Evolutionary conservation across 2,888 invertebrate species (phyloP), one percentile per base, ranked within the genome.

Genomic region (Watsonalla binaria): DNA sequence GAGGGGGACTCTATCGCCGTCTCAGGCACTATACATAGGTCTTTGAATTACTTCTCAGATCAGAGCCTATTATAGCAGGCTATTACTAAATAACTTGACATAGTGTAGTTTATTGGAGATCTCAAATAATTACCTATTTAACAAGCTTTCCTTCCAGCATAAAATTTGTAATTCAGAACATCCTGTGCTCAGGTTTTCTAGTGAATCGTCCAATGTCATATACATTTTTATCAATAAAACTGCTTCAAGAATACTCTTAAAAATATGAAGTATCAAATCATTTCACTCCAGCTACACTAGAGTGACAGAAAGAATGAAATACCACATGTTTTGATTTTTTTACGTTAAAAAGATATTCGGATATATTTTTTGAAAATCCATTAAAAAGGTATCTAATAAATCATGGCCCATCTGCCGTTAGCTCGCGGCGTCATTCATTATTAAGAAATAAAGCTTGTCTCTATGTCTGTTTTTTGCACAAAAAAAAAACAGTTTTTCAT

Each of bases 321-420:
- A 79, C 83, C 87, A 81, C 80, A 86, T 87, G 87, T 78, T 82
- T 80, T 80, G 76, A 78, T 82, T 83, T 86, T 86, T 86, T 84
- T 51, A 57, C 24, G 45, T 34, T 65, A 56, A 64, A 75, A 80
- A 79, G 24, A 78, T 75, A 72, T 66, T 76, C 66, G 75, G 64
- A 69, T 76, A 79, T 77, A 83, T 82, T 81, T 86, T 86, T 87
- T 71, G 83, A 75, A 89, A 88, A 86, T 78, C 86, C 86, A 87
- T 88, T 90, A 87, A 86, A 84, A 66, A 84, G 81, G 74, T 66
- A 66, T 62, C 71, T 74, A 75, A 86, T 90, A 85, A 88, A 89
- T 90, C 89, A 89, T 82, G 66, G 65, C 67, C 70, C 89, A 90
- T 86, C 86, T 89, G 89, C 80, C 72, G 59, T 56, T 48, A 13